phyloP scores from a whole-genome alignment of 2,797 vertebrate species.

The Enteromius afrohamiltoni region DNA sequence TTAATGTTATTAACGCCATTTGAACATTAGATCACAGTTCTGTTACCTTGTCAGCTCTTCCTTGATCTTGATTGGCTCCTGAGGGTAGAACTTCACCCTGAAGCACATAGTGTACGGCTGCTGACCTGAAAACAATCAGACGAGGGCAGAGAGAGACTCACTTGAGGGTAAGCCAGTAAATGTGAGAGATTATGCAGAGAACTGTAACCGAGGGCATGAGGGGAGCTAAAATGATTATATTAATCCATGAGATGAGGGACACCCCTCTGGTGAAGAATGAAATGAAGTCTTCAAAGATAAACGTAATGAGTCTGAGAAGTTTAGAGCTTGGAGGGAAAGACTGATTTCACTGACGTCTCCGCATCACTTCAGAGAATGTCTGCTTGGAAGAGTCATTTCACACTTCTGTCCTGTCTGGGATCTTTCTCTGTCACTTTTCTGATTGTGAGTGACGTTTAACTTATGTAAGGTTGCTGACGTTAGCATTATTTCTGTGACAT shows the following conservation, averaged over 20 bases:
- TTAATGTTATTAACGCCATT: background rate
- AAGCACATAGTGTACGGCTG: slow-evolving; percentile 99
- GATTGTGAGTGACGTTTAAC: background rate
- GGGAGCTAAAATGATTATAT: slow-evolving; percentile 48
- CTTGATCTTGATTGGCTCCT: slow-evolving; percentile 98
- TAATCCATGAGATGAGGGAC: slow-evolving; percentile 48
- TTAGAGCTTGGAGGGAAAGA: slow-evolving; percentile 10
- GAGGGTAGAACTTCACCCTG: slow-evolving; percentile 99
- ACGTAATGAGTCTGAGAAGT: background rate
- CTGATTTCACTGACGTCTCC: slow-evolving; percentile 5
- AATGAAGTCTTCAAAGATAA: slow-evolving; percentile 41
- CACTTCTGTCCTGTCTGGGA: background rate
- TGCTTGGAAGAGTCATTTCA: background rate
- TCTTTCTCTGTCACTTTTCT: background rate
- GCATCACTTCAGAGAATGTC: background rate
- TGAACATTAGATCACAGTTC: slow-evolving; percentile 30
- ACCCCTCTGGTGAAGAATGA: slow-evolving; percentile 23
- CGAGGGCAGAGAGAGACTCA: background rate
- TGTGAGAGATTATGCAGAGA: slow-evolving; percentile 41
- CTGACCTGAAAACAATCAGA: slow-evolving; percentile 83
- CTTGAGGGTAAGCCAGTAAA: slow-evolving; percentile 4
- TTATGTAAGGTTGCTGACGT: background rate
- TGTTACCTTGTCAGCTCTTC: slow-evolving; percentile 97
- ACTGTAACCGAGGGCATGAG: slow-evolving; percentile 40
- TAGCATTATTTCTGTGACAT: background rate